Evolutionary conservation across 2,797 vertebrate species (phyloP), one percentile per base, ranked within the genome.

Genomic region (Podargus strigoides): DNA sequence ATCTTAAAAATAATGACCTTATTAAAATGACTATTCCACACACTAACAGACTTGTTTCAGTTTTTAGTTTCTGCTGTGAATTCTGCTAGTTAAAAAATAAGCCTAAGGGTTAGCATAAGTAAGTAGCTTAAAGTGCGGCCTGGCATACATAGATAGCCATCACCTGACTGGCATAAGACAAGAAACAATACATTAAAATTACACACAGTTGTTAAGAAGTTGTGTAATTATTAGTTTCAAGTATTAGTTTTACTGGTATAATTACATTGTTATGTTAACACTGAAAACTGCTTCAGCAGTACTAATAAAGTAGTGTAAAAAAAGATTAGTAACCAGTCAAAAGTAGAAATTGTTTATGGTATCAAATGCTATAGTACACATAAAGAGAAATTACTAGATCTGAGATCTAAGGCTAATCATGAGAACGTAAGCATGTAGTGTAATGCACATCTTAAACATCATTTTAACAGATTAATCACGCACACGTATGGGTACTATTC

Each of bases 321-420:
- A 63, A 52, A 52, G 2, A 64, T 39, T 36, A 36, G 34, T 26
- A 62, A 52, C 18, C 37, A 56, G 56, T 32, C 55, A 73, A 37
- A 87, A 87, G 56, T 26, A 55, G 28, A 69, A 87, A 69, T 2
- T 36, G 11, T 59, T 62, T 22, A 36, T 14, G 13, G 44, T 53
- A 69, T 75, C 32, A 76, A 62, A 36, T 2, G 1, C 58, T 39
- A 50, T 41, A 50, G 52, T 36, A 70, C 12, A 46, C 0, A 0
- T 50, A 36, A 50, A 28, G 28, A 87, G 26, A 85, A 85, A 55
- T 80, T 37, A 66, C 18, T 20, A 55, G 10, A n/a, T 60, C 34
- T 62, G 36, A 63, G 34, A 80, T 28, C 47, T 30, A 60, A 55
- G 10, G 37, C 41, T 73, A 89, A 49, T 27, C 15, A 28, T 0